These are phyloP conservation scores for Drosophila anomalipes DNA, from an alignment of 2,888 invertebrate species.

Conservation along the genomic window DNA sequence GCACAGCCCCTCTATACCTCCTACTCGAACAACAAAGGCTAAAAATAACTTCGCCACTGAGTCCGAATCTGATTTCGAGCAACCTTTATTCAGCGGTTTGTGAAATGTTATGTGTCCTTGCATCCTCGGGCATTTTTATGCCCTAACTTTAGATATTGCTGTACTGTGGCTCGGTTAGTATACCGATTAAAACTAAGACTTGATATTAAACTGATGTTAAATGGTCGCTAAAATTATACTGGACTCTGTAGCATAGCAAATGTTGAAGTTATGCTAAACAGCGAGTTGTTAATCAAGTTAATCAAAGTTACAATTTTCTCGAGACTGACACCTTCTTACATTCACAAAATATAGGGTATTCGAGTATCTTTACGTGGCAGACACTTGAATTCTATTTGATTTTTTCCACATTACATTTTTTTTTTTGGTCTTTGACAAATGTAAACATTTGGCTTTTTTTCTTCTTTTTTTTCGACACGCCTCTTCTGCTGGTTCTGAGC, in stretches of 20 bases:
- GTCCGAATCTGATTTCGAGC: constrained; percentile 12
- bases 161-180: neutral
- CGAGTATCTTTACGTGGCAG: neutral
- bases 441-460: constrained; percentile 62
- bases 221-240: neutral
- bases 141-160: constrained; percentile 3
- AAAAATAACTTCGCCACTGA: constrained; percentile 9
- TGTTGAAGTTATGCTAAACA: neutral
- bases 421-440: constrained; percentile 70
- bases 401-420: constrained; percentile 26
- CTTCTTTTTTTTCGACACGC: constrained; percentile 21
- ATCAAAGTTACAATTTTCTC: neutral
- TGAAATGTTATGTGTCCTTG: neutral
- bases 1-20: neutral
- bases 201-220: neutral
- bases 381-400: constrained; percentile 14
- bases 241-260: too few relatives aligned
- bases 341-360: constrained; percentile 13
- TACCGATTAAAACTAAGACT: neutral
- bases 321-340: neutral
- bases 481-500: constrained; percentile 9
- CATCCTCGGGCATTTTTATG: constrained; percentile 4
- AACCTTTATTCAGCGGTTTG: constrained; percentile 28
- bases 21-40: neutral
- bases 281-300: neutral